These are phyloP conservation scores for Teleopsis dalmanni DNA, from an alignment of 1,140 invertebrate species.

Conservation along the genomic window DNA sequence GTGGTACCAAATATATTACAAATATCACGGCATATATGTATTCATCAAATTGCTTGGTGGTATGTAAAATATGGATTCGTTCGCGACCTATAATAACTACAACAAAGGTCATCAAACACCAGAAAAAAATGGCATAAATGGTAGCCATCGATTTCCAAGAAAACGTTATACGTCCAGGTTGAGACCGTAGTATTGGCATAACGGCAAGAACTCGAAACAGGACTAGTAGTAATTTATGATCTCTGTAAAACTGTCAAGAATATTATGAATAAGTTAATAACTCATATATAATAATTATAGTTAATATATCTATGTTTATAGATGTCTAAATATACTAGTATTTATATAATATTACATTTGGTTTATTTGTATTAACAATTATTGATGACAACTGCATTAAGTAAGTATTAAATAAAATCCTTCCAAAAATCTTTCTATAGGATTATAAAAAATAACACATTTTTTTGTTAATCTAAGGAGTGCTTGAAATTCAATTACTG, in stretches of 20 bases:
- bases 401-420: no score
- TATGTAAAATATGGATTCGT: conserved; percentile 49
- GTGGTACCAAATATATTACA: conserved; percentile 53
- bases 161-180: conserved; percentile 49
- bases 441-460: no score
- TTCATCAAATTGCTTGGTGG: conserved; percentile 53
- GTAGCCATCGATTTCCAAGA: conserved; percentile 51
- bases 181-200: conserved; percentile 51
- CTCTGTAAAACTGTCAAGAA: conserved; percentile 50
- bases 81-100: conserved; percentile 52
- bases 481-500: no score
- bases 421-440: no score
- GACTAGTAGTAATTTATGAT: conserved; percentile 53
- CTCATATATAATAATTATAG: neutral
- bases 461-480: no score
- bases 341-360: no score
- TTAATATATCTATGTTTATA: neutral
- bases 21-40: conserved; percentile 57
- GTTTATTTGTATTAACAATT: no score
- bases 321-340: neutral
- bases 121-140: conserved; percentile 53
- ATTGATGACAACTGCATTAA: no score
- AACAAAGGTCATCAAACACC: conserved; percentile 47
- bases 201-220: conserved; percentile 53
- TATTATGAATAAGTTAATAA: neutral